Percentiles rank a stretch among this genome's conserved stretches.
Evolutionary conservation across 2,888 invertebrate genomes (phyloP).

Genomic region (Pristionchus maxplancki): DNA sequence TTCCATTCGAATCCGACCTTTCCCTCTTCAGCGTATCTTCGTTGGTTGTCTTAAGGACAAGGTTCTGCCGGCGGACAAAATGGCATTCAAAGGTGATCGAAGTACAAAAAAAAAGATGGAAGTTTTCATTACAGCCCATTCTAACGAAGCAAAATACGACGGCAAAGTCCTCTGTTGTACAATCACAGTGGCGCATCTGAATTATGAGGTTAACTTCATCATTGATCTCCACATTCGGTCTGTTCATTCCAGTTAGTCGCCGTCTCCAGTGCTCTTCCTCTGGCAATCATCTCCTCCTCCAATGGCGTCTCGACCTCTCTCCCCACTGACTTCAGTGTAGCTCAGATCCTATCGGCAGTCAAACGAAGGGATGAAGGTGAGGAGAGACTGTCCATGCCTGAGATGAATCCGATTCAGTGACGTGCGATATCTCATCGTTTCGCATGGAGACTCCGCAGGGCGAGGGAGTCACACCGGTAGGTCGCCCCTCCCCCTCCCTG

Average conservation of each 20-base stretch:
- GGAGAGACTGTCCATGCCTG: background rate
- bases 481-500: background rate
- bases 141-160: background rate
- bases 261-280: background rate
- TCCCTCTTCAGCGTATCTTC: background rate
- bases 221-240: background rate
- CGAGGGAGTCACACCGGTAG: background rate
- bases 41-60: background rate
- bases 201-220: background rate
- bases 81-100: background rate
- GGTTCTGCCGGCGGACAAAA: background rate
- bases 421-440: constrained; percentile 10
- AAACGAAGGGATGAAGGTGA: background rate
- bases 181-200: background rate
- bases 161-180: background rate
- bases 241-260: background rate
- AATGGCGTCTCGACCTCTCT: background rate
- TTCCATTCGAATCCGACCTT: background rate
- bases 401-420: background rate
- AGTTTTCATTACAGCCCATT: background rate
- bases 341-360: background rate
- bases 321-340: background rate
- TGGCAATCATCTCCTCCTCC: background rate
- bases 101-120: background rate
- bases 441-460: background rate